phyloP scores from a whole-genome alignment of 2,113 vertebrate genomes.

The Meles meles region DNA sequence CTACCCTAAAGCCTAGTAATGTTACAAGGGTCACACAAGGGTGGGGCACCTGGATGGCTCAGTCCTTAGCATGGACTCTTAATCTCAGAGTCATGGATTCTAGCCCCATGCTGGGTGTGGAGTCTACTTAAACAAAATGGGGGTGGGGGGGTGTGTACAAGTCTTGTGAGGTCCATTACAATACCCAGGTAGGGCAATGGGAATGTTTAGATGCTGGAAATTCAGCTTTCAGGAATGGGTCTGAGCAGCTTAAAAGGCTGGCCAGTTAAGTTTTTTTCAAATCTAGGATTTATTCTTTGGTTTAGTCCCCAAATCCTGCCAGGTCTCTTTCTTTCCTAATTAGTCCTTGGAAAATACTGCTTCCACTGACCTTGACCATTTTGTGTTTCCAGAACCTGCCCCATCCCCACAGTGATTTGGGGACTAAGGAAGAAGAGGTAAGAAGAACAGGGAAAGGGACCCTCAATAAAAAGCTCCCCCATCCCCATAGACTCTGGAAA shows the following conservation, averaged over 20 bases:
- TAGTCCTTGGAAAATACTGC: neutral
- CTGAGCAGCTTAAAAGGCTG: neutral
- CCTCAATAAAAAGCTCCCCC: neutral
- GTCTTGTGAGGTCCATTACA: neutral
- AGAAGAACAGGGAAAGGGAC: neutral
- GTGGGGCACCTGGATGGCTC: neutral
- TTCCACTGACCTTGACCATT: neutral
- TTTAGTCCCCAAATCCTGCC: neutral
- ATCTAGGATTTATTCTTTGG: neutral
- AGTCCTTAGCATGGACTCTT: neutral
- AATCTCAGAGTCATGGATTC: neutral
- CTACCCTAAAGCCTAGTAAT: neutral
- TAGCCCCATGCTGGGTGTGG: neutral
- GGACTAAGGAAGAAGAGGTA: neutral
- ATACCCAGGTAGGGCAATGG: neutral
- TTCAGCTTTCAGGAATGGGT: neutral
- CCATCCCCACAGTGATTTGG: neutral
- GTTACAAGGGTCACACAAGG: neutral
- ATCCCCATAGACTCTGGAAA: neutral
- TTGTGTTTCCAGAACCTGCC: neutral
- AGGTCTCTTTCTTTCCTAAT: neutral
- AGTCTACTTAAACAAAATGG: neutral
- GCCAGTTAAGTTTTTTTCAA: neutral
- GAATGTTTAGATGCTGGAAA: neutral
- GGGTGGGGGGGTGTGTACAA: neutral